These are phyloP conservation scores for Bungarus multicinctus DNA, from an alignment of 2,113 vertebrate species.

Conservation along the genomic window DNA sequence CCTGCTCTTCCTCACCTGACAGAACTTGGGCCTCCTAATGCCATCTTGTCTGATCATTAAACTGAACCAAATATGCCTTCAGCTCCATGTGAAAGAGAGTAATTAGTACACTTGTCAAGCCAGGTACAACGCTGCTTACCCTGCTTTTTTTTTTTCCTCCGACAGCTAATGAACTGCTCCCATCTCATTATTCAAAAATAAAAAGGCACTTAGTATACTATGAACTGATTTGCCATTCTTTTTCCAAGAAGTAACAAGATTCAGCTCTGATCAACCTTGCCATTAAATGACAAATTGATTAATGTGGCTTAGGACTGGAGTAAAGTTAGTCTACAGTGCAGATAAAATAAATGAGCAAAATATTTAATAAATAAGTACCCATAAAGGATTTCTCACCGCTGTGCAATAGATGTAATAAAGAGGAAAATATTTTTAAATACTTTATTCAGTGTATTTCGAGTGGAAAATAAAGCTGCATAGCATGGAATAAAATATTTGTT, in stretches of 20 bases:
- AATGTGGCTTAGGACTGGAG: constrained; percentile 58
- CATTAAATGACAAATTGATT: constrained; percentile 74
- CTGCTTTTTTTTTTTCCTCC: constrained; percentile 73
- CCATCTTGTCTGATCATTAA: constrained; percentile 89
- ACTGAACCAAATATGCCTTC: constrained; percentile 87
- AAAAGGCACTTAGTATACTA: constrained; percentile 81
- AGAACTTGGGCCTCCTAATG: constrained; percentile 79
- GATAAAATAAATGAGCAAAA: constrained; percentile 48
- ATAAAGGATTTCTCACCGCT: not conserved
- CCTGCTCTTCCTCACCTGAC: constrained; percentile 93
- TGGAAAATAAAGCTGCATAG: constrained; percentile 23
- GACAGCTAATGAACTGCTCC: constrained; percentile 86
- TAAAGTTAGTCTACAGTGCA: constrained; percentile 62
- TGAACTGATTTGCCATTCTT: constrained; percentile 75
- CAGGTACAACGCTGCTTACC: constrained; percentile 91
- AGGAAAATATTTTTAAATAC: constrained; percentile 16
- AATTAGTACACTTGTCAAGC: constrained; percentile 99
- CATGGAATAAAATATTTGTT: constrained; percentile 31
- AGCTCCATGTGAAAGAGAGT: constrained; percentile 91
- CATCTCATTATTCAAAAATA: constrained; percentile 87
- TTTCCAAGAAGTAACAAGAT: constrained; percentile 75
- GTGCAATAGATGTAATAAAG: not conserved
- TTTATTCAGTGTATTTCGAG: constrained; percentile 33
- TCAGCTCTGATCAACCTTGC: constrained; percentile 73
- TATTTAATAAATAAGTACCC: constrained; percentile 43